phyloP scores from a whole-genome alignment of 2,113 vertebrate species.

The Illadopsis cleaveri region DNA sequence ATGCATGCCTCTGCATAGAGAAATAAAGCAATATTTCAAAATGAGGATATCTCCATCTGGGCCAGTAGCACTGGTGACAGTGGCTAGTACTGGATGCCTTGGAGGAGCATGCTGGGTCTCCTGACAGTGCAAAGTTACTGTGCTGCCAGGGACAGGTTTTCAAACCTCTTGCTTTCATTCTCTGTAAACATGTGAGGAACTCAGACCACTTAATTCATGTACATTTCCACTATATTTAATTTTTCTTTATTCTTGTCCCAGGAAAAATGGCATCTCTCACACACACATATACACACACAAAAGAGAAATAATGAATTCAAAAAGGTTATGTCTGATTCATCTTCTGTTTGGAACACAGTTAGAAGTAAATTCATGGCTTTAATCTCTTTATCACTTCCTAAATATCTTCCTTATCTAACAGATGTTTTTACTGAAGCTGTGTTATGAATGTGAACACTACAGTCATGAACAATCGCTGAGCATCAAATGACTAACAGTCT shows the following conservation, averaged over 20 bases:
- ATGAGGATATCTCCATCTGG: background rate
- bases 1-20: background rate
- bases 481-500: background rate
- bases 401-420: background rate
- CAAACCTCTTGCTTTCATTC: background rate
- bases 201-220: background rate
- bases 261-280: background rate
- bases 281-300: background rate
- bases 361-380: background rate
- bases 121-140: background rate
- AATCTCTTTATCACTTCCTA: background rate
- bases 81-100: background rate
- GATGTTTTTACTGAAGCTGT: background rate
- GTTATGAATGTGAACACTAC: background rate
- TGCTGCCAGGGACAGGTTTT: background rate
- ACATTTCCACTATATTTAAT: background rate
- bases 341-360: background rate
- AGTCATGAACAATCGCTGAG: background rate
- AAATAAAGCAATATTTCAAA: background rate
- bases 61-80: background rate
- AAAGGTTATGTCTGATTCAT: background rate
- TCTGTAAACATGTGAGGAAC: background rate
- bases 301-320: background rate
- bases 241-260: background rate
- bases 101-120: background rate